Evolutionary conservation across 2,797 vertebrate species (phyloP).

Genomic region (Oreonectes daqikongensis): DNA sequence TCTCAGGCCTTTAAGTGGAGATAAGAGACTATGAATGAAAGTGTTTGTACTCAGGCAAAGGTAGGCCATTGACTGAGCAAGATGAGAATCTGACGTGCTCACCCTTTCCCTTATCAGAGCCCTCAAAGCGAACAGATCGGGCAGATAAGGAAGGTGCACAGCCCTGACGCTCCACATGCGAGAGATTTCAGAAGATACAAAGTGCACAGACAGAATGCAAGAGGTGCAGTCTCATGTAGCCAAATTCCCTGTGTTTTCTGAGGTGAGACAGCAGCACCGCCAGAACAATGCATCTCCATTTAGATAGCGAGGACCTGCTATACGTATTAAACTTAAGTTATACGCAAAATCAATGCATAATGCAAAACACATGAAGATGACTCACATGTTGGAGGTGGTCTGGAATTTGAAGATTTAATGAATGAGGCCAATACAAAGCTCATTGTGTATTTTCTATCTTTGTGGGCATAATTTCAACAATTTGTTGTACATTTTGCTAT

Average conservation of each 20-base stretch:
- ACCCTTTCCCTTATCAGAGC: slow-evolving; percentile 57
- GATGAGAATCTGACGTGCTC: slow-evolving; percentile 59
- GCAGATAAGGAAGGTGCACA: slow-evolving; percentile 54
- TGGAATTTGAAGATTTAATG: not conserved
- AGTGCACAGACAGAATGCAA: slow-evolving; percentile 54
- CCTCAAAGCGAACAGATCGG: slow-evolving; percentile 58
- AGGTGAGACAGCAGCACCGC: slow-evolving; percentile 55
- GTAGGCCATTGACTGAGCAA: slow-evolving; percentile 57
- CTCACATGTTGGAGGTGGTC: not conserved
- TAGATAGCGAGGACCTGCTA: slow-evolving; percentile 24
- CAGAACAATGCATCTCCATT: slow-evolving; percentile 36
- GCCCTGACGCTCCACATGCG: slow-evolving; percentile 44
- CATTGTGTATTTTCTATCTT: not conserved
- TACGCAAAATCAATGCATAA: too few relatives aligned
- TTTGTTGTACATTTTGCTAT: not conserved
- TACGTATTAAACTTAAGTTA: not conserved
- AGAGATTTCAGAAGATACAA: slow-evolving; percentile 60
- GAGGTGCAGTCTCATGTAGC: slow-evolving; percentile 55
- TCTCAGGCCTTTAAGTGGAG: slow-evolving; percentile 43
- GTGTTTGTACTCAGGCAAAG: slow-evolving; percentile 48
- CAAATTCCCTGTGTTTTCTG: slow-evolving; percentile 59
- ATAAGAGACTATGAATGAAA: slow-evolving; percentile 53
- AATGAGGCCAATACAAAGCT: not conserved
- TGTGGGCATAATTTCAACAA: not conserved
- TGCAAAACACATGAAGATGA: not conserved